Conservation (phyloP, 2,888 invertebrate genomes). For the Pandemis heparana region DNA sequence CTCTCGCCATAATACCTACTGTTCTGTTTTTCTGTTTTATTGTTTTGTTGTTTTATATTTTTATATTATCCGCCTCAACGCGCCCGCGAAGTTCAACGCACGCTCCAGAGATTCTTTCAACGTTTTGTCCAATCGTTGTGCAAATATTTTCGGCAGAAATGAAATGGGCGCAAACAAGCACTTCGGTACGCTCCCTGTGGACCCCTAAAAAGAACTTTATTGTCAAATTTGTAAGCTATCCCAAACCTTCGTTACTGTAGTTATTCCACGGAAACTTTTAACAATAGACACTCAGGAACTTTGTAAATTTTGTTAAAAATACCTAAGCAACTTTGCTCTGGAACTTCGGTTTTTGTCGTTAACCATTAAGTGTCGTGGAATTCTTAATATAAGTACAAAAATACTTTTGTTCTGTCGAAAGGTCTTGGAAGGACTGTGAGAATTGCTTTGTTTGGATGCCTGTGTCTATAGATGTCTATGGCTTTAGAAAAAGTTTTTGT, state of each 20-base stretch:
- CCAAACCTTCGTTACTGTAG: conserved; percentile 29
- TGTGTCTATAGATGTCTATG: neutral
- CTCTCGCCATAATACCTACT: neutral
- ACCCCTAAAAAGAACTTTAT: conserved; percentile 7
- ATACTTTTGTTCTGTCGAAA: conserved; percentile 13
- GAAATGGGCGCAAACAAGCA: conserved; percentile 19
- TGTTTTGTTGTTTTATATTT: neutral
- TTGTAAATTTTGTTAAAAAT: conserved; percentile 34
- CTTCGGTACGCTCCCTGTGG: conserved; percentile 8
- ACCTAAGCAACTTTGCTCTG: conserved; percentile 17
- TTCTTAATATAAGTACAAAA: conserved; percentile 18
- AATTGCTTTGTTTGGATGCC: neutral
- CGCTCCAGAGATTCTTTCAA: conserved; percentile 5
- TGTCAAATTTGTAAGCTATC: conserved; percentile 26
- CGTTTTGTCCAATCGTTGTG: neutral
- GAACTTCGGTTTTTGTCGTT: conserved; percentile 20
- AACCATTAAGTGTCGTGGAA: conserved; percentile 10
- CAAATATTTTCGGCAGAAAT: conserved; percentile 12
- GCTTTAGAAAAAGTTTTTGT: no score
- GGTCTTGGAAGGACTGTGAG: conserved; percentile 2
- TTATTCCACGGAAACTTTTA: conserved; percentile 32
- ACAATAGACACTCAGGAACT: conserved; percentile 28
- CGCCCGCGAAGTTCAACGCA: neutral
- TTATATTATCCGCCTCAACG: neutral
- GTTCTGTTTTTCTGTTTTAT: neutral